These are phyloP conservation scores for Rhodinocichla rosea DNA, from an alignment of 2,113 vertebrate genomes.

Conservation along the genomic window DNA sequence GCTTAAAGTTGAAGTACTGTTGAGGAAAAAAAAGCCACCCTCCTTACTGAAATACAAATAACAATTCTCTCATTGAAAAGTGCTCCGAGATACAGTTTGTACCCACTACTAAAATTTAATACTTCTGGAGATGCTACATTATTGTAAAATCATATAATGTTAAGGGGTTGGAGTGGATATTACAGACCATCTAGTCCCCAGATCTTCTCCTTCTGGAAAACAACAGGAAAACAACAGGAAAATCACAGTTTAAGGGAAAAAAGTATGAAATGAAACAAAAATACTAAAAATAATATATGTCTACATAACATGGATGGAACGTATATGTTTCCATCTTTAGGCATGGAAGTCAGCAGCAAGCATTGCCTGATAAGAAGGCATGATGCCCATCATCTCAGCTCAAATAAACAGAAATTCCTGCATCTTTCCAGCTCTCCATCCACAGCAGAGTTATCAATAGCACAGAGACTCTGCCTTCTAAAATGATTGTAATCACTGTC, in stretches of 20 bases:
- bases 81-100: background rate
- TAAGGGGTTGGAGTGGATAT: background rate
- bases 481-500: background rate
- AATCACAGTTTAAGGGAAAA: background rate
- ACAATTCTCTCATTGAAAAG: background rate
- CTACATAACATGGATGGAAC: background rate
- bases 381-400: background rate
- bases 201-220: background rate
- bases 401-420: background rate
- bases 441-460: background rate
- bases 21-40: background rate
- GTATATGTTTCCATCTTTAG: background rate
- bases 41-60: background rate
- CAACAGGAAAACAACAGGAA: background rate
- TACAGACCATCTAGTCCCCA: background rate
- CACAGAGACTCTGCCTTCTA: background rate
- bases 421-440: background rate
- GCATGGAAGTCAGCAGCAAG: background rate
- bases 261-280: background rate
- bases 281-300: fast-evolving
- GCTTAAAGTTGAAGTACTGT: background rate
- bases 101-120: background rate
- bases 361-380: background rate
- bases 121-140: background rate
- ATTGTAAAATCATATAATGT: background rate